Percentiles rank a stretch among this genome's conserved stretches.
These are phyloP conservation scores for Anguilla anguilla DNA, from an alignment of 2,797 vertebrate species.

Conservation along the genomic window DNA sequence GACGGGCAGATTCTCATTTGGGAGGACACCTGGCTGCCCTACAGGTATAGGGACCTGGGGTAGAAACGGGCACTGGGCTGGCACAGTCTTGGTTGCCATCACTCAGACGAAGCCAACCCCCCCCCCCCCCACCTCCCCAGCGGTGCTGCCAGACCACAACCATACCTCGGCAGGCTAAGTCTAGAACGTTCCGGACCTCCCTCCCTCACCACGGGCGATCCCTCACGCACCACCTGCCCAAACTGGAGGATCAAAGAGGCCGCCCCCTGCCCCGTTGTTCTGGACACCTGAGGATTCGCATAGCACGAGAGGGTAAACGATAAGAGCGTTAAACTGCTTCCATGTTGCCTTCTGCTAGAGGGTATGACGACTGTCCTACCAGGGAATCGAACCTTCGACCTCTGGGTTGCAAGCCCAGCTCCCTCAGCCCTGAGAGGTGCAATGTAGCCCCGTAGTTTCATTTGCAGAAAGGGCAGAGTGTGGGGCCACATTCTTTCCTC, in stretches of 20 bases:
- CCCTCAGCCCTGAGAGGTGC: neutral
- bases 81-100: no score
- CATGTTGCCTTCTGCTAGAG: neutral
- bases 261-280: neutral
- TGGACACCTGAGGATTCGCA: neutral
- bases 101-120: no score
- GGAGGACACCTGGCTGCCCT: no score
- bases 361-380: neutral
- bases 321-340: no score
- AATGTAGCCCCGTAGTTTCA: no score
- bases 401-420: no score
- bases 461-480: slow-evolving; percentile 25
- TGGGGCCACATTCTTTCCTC: slow-evolving; percentile 20
- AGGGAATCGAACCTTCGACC: neutral
- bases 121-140: neutral
- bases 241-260: neutral
- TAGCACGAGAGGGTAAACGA: no score
- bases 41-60: no score
- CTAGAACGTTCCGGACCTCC: slow-evolving; percentile 1
- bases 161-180: neutral
- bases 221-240: neutral
- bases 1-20: no score
- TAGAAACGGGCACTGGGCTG: no score
- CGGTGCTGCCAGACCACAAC: neutral
- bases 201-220: neutral